Evolutionary conservation across 2,113 vertebrate genomes (phyloP).

Genomic region (Eurystomus gularis): DNA sequence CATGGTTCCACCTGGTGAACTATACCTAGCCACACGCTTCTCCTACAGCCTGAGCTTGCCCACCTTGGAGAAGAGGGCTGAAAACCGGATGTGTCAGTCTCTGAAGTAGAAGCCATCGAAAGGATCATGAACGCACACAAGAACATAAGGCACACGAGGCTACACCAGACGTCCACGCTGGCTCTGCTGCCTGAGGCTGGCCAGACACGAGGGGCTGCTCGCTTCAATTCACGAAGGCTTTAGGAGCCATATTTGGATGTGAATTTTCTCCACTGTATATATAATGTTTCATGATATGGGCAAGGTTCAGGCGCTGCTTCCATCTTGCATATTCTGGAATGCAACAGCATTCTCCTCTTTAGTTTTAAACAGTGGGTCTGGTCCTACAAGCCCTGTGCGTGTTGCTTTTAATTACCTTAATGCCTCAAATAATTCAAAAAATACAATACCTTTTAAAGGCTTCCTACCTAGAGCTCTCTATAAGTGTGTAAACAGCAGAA

Average conservation of each 20-base stretch:
- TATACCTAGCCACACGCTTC: neutral
- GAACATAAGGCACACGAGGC: no score
- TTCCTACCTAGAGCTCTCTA: neutral
- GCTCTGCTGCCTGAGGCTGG: neutral
- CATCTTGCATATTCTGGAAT: neutral
- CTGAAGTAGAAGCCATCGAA: neutral
- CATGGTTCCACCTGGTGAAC: rapidly evolving
- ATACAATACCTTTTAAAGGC: neutral
- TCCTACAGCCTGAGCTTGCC: neutral
- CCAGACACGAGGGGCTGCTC: neutral
- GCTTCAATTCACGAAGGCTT: neutral
- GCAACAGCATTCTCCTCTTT: rapidly evolving
- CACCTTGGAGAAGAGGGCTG: neutral
- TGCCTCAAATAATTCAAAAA: neutral
- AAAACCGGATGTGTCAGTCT: neutral
- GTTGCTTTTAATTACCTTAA: neutral
- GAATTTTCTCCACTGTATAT: neutral
- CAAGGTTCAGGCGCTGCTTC: neutral
- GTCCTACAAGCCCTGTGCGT: neutral
- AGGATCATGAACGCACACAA: rapidly evolving
- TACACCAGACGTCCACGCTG: neutral
- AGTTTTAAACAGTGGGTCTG: neutral
- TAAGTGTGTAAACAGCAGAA: neutral
- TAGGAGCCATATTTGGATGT: constrained; percentile 3
- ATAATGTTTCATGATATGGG: neutral